Percentiles rank a stretch among this genome's conserved stretches.
Conservation (phyloP, 2,797 vertebrate genomes). For the Scolopax rusticola region DNA sequence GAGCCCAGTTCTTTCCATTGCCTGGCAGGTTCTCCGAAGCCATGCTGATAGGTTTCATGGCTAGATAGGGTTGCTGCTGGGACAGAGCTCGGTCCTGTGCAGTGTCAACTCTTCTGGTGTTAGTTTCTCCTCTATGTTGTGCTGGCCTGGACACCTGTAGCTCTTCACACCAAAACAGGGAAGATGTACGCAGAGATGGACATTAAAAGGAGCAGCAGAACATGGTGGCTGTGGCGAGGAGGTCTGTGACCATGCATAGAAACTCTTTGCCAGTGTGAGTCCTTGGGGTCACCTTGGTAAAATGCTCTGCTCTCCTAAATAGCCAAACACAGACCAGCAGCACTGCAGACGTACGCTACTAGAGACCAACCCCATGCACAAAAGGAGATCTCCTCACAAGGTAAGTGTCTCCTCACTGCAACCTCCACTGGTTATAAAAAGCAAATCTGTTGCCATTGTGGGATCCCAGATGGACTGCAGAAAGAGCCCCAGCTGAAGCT, state of each 20-base stretch:
- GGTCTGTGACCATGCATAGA: background rate
- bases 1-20: too few relatives aligned
- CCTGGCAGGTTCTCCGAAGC: background rate
- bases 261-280: background rate
- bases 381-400: background rate
- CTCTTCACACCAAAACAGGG: background rate
- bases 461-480: background rate
- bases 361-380: background rate
- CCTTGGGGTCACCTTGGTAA: accelerated
- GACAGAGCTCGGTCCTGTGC: background rate
- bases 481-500: background rate
- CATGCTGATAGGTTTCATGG: accelerated
- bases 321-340: background rate
- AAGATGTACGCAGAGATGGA: background rate
- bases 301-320: background rate
- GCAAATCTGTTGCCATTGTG: background rate
- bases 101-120: background rate
- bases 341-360: accelerated
- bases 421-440: background rate
- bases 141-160: background rate
- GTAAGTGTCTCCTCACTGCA: background rate
- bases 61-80: background rate
- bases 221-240: background rate
- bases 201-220: background rate
- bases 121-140: background rate